A percentile compares a stretch with the other conserved stretches of the same genome.
Conservation (phyloP, 2,797 vertebrate species). For the Gobio occitaniae region DNA sequence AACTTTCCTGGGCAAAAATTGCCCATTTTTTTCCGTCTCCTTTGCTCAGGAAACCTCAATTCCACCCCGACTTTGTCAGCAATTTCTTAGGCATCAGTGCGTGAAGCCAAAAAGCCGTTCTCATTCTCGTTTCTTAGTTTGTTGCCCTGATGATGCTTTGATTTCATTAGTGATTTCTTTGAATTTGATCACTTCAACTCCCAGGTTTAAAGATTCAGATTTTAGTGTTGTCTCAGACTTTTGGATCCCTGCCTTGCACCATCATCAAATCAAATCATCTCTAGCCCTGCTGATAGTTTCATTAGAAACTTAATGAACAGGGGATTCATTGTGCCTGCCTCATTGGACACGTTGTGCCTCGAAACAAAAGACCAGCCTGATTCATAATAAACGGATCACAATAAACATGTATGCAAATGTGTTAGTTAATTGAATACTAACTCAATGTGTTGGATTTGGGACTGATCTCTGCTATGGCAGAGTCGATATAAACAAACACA, state of each 20-base stretch:
- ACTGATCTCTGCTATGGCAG: background rate
- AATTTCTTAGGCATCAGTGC: too few relatives aligned
- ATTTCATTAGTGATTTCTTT: background rate
- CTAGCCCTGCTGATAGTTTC: background rate
- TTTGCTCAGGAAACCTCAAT: too few relatives aligned
- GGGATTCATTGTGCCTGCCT: background rate
- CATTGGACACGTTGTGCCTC: background rate
- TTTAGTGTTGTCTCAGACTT: background rate
- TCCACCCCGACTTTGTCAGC: too few relatives aligned
- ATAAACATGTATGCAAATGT: background rate
- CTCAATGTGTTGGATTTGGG: background rate
- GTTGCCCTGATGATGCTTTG: background rate
- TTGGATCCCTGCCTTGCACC: background rate
- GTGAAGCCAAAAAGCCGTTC: too few relatives aligned
- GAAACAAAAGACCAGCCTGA: background rate
- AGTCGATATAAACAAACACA: background rate
- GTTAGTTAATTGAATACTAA: constrained; percentile 8
- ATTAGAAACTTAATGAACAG: constrained; percentile 10
- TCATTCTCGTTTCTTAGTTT: background rate
- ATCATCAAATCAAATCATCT: background rate
- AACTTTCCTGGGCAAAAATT: too few relatives aligned
- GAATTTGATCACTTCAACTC: background rate
- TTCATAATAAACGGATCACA: background rate
- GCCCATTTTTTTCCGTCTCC: too few relatives aligned
- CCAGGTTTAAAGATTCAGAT: background rate